A percentile compares a stretch with the other conserved stretches of the same genome.
Evolutionary conservation across 2,888 invertebrate genomes (phyloP).

Genomic region (Lapara coniferarum): DNA sequence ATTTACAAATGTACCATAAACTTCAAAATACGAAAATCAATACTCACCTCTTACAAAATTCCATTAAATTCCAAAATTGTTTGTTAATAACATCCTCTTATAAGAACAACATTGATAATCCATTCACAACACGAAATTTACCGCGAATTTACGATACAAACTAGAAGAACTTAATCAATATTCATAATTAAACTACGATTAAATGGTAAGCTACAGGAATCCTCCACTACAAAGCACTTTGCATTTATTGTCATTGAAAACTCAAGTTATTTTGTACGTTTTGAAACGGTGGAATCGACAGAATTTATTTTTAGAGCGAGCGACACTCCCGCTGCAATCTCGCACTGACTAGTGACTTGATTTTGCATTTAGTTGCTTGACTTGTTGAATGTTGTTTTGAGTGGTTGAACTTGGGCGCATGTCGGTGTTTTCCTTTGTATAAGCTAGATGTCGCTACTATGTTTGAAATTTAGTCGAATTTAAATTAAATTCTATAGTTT

Average conservation of each 20-base stretch:
- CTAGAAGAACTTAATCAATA: constrained; percentile 18
- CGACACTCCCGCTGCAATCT: constrained; percentile 48
- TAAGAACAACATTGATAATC: constrained; percentile 62
- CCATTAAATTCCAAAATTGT: constrained; percentile 71
- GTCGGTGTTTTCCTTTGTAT: constrained; percentile 12
- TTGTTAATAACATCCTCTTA: constrained; percentile 75
- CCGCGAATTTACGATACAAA: constrained; percentile 52
- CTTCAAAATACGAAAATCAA: constrained; percentile 7
- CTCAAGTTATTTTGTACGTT: constrained; percentile 50
- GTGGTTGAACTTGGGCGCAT: constrained; percentile 40
- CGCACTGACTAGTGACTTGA: constrained; percentile 56
- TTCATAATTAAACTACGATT: background rate
- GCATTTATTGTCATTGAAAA: constrained; percentile 56
- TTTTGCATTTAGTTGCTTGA: constrained; percentile 43
- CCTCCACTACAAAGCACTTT: constrained; percentile 11
- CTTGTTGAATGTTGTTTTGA: constrained; percentile 40
- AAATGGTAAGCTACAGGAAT: constrained; percentile 1
- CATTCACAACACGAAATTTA: constrained; percentile 63
- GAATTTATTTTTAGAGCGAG: constrained; percentile 59
- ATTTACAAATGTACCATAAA: background rate
- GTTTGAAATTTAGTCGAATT: background rate
- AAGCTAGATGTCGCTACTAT: constrained; percentile 26
- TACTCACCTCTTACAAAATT: constrained; percentile 71
- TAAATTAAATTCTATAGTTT: too few species aligned
- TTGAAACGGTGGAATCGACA: constrained; percentile 50